Percentiles rank a stretch among this genome's conserved stretches.
phyloP scores from a whole-genome alignment of 2,797 vertebrate species.

The Microhierax caerulescens region DNA sequence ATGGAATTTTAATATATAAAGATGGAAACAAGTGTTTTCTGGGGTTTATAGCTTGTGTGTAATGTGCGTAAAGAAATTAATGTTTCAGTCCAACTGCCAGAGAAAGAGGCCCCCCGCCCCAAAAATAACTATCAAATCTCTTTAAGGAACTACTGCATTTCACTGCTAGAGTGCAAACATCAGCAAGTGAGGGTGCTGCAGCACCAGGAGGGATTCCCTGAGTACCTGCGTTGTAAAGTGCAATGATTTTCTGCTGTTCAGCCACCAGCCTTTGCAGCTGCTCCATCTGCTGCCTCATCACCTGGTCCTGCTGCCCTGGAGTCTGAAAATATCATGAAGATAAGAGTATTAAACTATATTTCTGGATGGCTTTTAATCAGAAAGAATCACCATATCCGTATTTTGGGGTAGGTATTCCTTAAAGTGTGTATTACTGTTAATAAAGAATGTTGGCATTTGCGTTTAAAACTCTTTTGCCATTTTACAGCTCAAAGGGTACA shows the following conservation, averaged over 20 bases:
- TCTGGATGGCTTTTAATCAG: background rate
- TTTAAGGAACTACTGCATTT: background rate
- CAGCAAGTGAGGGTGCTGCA: background rate
- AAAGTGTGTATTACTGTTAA: background rate
- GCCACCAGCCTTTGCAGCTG: conserved; percentile 73
- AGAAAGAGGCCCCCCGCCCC: background rate
- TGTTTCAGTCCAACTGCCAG: background rate
- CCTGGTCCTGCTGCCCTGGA: conserved; percentile 6
- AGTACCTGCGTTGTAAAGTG: conserved; percentile 71
- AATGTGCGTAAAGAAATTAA: background rate
- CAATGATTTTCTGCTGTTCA: conserved; percentile 72
- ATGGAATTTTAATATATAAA: background rate
- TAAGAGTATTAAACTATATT: background rate
- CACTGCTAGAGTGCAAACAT: background rate
- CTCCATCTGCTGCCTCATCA: conserved; percentile 67
- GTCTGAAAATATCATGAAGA: conserved; percentile 12
- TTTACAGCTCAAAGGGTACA: background rate
- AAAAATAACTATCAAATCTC: background rate
- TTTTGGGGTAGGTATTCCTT: background rate
- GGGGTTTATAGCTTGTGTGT: background rate
- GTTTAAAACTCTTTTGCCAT: background rate
- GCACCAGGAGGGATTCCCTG: background rate
- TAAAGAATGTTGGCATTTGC: background rate
- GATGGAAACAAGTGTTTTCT: background rate
- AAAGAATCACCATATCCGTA: background rate